Base-by-base conservation (phyloP, 2,113 vertebrate genomes). In the Oreocharis arfaki region DNA sequence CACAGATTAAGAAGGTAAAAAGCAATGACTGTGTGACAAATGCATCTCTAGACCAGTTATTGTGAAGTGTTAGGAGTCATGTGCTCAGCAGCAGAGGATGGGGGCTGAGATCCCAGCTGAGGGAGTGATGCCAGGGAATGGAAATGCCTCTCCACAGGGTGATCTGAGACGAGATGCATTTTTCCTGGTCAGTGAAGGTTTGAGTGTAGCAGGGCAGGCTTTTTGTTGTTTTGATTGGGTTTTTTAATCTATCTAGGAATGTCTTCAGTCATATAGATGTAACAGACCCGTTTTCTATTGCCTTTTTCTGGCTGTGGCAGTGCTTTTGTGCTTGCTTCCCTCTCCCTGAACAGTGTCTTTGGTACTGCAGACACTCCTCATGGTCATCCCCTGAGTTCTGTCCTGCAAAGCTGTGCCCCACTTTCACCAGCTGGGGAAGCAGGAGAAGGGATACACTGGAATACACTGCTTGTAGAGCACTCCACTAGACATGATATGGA, bases 321-420 rank as follows among this genome's bases (percentile, higher is more conserved):
- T 55, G 68, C 32, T 64, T 53, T 68, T 64, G 32, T 80, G 23
- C 35, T 55, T 24, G 3, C 12, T 56, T 37, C 8, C 28, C 16
- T 8, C 20, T 35, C 33, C 18, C 20, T 6, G 1, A 68, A 9
- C 0, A 0, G 10, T 73, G 49, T 37, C 65, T 85, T 60, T 85
- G 57, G 35, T 37, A 12, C 57, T 63, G 41, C 39, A 78, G 65
- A n/a, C 24, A n/a, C 33, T 87, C 13, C 35, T 60, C 7, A 19
- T 42, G 27, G 42, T 55, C 33, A 19, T 30, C 32, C 13, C 24
- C 42, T 7, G 22, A 41, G 47, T 24, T 88, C 52, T 79, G 26
- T 56, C 57, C 35, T 84, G 65, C 52, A 71, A 49, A 63, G 26
- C 74, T 78, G 27, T 70, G 73, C 8, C 13, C 21, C 61, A 32